A percentile compares a stretch with the other conserved stretches of the same genome.
phyloP scores from a whole-genome alignment of 2,888 invertebrate genomes.

The Apotomis turbidana region DNA sequence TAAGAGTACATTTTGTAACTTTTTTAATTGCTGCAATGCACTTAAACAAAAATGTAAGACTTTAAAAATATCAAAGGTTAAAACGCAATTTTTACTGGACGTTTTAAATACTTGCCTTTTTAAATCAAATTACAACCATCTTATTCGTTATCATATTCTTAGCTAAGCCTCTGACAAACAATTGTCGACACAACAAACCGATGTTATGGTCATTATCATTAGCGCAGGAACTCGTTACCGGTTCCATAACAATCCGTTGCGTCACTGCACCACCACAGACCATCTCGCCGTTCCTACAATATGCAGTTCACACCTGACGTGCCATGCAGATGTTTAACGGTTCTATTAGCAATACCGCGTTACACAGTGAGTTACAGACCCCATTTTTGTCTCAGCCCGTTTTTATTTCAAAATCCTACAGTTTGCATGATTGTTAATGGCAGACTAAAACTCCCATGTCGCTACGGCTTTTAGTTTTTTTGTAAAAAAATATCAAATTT shows the following conservation, averaged over 20 bases:
- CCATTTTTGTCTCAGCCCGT: no score
- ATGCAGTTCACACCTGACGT: constrained; percentile 31
- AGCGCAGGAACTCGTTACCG: constrained; percentile 35
- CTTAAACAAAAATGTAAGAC: no score
- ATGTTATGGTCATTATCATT: constrained; percentile 40
- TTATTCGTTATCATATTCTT: not conserved
- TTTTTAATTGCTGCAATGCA: no score
- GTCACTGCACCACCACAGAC: constrained; percentile 19
- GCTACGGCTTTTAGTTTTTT: no score
- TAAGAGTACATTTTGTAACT: no score
- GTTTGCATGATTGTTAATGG: no score
- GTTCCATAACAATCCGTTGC: constrained; percentile 31
- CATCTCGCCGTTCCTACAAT: constrained; percentile 9
- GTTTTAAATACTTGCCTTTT: not conserved
- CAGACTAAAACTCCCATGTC: no score
- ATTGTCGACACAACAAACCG: constrained; percentile 23
- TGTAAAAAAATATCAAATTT: no score
- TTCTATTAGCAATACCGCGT: constrained; percentile 49
- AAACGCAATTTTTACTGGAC: no score
- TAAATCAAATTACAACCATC: not conserved
- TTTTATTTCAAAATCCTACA: no score
- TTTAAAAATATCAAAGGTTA: no score
- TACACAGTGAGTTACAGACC: no score
- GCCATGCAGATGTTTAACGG: constrained; percentile 43
- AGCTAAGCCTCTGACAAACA: constrained; percentile 8